Base-by-base conservation (phyloP, 2,888 invertebrate genomes). In the Chalcis sispes region DNA sequence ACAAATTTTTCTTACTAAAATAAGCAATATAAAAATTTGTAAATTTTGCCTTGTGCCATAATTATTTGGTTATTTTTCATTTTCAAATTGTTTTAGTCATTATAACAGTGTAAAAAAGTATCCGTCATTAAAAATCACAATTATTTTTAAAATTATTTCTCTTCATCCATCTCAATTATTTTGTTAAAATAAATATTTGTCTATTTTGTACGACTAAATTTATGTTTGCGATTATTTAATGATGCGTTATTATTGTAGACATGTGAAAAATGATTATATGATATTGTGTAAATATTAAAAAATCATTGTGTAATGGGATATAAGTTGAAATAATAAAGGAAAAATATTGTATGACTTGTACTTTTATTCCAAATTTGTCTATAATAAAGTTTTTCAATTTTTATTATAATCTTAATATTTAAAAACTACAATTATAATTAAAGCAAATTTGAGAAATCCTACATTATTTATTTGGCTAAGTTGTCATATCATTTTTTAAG, bases 401-500 rank as follows among this genome's bases (percentile, higher is more conserved):
- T 52, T 25, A 18, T 62, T 27, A 23, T 23, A 2, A 61, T 23
- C 10, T 32, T 32, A 36, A 18, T 20, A 1, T 36, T 46, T 59
- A 10, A 64, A 50, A 2, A 29, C 25, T 40, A 69, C 32, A n/a
- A 46, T 20, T 56, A 59, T 29, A 48, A 69, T 58, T 64, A 56
- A 66, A 67, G 29, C 48, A 42, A 67, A 36, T 15, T 58, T 29
- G 48, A 48, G 36, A 66, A 77, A 75, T n/a, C 73, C 61, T 59
- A 73, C 10, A 10, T n/a, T 65, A 58, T 65, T 58, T 36, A 56
- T 66, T 59, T 66, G 40, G 64, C 64, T 64, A 72, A 77, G 74
- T 83, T 56, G 77, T 77, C 77, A 79, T 75, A 79, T 77, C 59
- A 79, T 66, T 77, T 62, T 73, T 48, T 71, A 79, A 67, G 76